Evolutionary conservation across 2,797 vertebrate species (phyloP), one percentile per base, ranked within the genome.

Genomic region (Mastacembelus armatus): DNA sequence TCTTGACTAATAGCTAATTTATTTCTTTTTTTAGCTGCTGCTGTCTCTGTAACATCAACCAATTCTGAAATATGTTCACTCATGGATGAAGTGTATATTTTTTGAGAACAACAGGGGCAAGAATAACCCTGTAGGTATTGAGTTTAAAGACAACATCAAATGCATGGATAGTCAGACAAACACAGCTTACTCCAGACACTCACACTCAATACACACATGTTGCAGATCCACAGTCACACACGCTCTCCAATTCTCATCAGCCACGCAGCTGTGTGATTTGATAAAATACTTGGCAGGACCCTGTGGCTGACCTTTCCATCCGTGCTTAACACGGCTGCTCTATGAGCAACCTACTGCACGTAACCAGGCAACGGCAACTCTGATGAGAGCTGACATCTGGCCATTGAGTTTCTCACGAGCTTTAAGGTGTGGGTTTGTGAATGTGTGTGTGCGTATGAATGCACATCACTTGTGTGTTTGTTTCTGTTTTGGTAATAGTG

Each of bases 241-340:
- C 51, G 51, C 38, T 15, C 39, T 61, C 60, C 54, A 39, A 32
- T 70, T 73, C 59, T 80, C 75, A 64, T 61, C 81, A 64, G 62
- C 57, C 58, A 7, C 52, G 62, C 83, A 70, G 80, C 87, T 85
- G 81, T 74, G 84, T 61, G 80, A 81, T 81, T 84, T 83, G 84
- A 91, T 88, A 74, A 90, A 89, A 87, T 60, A 77, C 85, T 74
- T 82, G 76, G 83, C 78, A 76, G 80, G 77, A 85, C 73, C 78
- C 61, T 4, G 57, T 26, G 65, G 72, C 36, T 85, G 86, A 88
- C 90, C 87, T 91, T 90, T 89, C 64, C 59, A 70, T 72, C 61
- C 10, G 4, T 14, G 63, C 79, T 85, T 67, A 85, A 85, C 71
- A 70, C 39, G 2, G 52, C 76, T 30, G 62, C 74, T 74, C 78